A percentile compares a stretch with the other conserved stretches of the same genome.
Evolutionary conservation across 2,113 vertebrate species (phyloP).

Genomic region (Ranitomeya imitator): DNA sequence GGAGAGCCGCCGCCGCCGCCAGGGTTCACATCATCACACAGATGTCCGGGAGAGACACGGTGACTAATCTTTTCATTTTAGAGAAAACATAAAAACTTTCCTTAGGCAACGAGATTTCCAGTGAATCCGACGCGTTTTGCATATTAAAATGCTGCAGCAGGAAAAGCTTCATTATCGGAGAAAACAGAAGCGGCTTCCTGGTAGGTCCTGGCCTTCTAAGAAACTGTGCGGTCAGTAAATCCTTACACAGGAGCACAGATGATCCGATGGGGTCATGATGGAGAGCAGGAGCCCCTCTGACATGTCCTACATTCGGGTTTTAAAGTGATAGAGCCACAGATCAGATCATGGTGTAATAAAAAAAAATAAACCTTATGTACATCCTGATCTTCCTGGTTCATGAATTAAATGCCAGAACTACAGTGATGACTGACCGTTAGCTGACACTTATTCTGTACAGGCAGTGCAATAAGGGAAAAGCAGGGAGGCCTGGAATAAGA

Average conservation of each 20-base stretch:
- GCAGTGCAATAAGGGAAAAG: neutral
- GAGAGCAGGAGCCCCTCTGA: neutral
- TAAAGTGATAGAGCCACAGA: neutral
- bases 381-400: neutral
- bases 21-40: neutral
- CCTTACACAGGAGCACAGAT: too few relatives aligned
- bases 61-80: conserved; percentile 41
- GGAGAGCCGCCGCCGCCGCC: neutral
- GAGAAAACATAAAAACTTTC: conserved; percentile 13
- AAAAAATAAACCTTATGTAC: neutral
- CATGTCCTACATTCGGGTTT: neutral
- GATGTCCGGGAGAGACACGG: neutral
- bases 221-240: neutral
- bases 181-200: neutral
- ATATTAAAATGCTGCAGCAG: conserved; percentile 17
- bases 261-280: neutral
- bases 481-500: neutral
- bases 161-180: neutral
- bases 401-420: neutral
- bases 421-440: neutral
- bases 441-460: neutral
- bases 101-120: neutral
- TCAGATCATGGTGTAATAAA: neutral
- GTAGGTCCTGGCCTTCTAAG: neutral
- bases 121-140: conserved; percentile 8